Conservation (phyloP, 2,797 vertebrate genomes). For the Epinephelus malabaricus region DNA sequence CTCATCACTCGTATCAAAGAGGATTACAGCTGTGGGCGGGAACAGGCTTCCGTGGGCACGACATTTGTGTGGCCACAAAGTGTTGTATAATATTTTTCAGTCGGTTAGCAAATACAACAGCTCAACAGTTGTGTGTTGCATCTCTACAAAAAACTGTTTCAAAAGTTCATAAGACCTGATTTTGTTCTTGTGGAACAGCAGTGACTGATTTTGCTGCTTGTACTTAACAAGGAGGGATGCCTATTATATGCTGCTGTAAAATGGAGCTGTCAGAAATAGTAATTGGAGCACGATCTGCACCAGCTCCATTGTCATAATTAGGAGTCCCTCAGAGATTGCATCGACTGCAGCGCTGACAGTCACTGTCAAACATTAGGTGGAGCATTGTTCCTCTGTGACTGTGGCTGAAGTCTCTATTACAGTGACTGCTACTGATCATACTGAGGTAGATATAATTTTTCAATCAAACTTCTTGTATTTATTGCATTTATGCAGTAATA, state of each 20-base stretch:
- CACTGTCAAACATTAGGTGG: slow-evolving; percentile 18
- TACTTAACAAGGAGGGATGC: slow-evolving; percentile 22
- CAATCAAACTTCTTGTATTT: background rate
- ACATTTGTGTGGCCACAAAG: slow-evolving; percentile 17
- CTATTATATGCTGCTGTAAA: slow-evolving; percentile 37
- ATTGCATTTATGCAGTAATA: background rate
- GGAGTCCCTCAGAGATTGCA: slow-evolving; percentile 50
- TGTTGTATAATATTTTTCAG: slow-evolving; percentile 24
- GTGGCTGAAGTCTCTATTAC: slow-evolving; percentile 12
- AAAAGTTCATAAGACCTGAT: slow-evolving; percentile 11
- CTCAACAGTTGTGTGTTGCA: background rate
- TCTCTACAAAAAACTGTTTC: background rate
- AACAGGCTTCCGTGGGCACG: slow-evolving; percentile 30
- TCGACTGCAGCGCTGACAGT: slow-evolving; percentile 9
- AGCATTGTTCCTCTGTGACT: background rate
- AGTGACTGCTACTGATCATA: background rate
- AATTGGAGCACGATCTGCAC: slow-evolving; percentile 67
- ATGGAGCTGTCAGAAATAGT: slow-evolving; percentile 69
- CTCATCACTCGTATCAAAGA: slow-evolving; percentile 54
- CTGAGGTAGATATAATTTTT: background rate
- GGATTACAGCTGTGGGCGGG: slow-evolving; percentile 48
- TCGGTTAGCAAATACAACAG: background rate
- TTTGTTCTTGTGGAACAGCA: slow-evolving; percentile 11
- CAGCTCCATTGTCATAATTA: slow-evolving; percentile 61
- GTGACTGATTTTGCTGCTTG: slow-evolving; percentile 23